Conservation (phyloP, 53 echinoderm and acorn worm species). For the Holothuria leucospilota region DNA sequence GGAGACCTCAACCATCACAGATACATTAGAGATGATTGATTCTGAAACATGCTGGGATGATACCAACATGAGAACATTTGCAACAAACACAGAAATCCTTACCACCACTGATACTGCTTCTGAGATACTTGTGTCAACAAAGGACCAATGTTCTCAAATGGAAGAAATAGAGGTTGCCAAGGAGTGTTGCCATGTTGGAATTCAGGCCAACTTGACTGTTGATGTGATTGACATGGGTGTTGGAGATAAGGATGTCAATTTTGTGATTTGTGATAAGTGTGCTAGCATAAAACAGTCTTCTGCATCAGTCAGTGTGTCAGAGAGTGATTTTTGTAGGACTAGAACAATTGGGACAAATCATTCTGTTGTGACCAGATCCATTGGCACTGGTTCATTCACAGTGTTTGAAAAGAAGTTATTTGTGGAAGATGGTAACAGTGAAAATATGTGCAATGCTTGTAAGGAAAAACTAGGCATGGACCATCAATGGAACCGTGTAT, state of each 20-base stretch:
- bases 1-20: slow-evolving; percentile 29
- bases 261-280: slow-evolving; percentile 68
- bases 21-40: slow-evolving; percentile 13
- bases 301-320: slow-evolving; percentile 58
- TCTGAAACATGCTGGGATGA: slow-evolving; percentile 18
- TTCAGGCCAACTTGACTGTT: not conserved
- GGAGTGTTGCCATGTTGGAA: slow-evolving; percentile 29
- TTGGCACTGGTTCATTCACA: slow-evolving; percentile 75
- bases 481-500: not conserved
- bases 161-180: slow-evolving; percentile 24
- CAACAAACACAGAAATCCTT: slow-evolving; percentile 54
- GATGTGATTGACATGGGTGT: slow-evolving; percentile 35
- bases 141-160: slow-evolving; percentile 51
- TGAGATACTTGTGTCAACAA: slow-evolving; percentile 53
- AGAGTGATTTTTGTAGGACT: slow-evolving; percentile 51
- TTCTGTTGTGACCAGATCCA: slow-evolving; percentile 67
- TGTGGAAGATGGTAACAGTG: slow-evolving; percentile 1
- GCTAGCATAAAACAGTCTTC: slow-evolving; percentile 56
- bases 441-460: slow-evolving; percentile 43
- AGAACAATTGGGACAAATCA: slow-evolving; percentile 82
- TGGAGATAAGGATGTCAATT: slow-evolving; percentile 48
- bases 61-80: slow-evolving; percentile 13
- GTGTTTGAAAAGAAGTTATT: slow-evolving; percentile 38
- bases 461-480: not conserved
- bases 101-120: not conserved